Percentiles rank a stretch among this genome's conserved stretches.
Conservation (phyloP, 2,113 vertebrate species). For the Ochotona curzoniae region DNA sequence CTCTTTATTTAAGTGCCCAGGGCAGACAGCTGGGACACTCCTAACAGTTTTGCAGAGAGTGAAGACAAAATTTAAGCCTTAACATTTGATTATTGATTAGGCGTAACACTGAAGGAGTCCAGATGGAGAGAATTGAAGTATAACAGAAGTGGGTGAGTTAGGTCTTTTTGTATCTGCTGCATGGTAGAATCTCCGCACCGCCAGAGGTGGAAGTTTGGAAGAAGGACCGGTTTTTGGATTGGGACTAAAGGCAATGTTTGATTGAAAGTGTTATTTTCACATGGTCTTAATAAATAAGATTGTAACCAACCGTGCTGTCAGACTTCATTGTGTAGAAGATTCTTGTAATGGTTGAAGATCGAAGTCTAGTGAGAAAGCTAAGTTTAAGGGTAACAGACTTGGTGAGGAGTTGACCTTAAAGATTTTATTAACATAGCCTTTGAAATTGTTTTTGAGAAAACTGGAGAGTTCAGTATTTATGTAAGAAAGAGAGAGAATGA, state of each 20-base stretch:
- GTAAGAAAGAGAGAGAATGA: too few species aligned
- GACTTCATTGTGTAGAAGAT: background rate
- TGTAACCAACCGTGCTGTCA: background rate
- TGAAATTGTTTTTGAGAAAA: background rate
- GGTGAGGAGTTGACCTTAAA: background rate
- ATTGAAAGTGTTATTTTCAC: background rate
- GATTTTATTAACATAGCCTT: background rate
- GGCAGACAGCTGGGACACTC: background rate
- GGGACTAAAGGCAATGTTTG: background rate
- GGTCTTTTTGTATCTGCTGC: background rate
- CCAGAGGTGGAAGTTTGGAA: background rate
- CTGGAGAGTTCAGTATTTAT: background rate
- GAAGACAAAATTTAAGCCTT: constrained; percentile 27
- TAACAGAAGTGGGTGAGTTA: background rate
- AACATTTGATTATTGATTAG: constrained; percentile 23
- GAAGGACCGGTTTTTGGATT: background rate
- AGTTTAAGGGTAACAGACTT: background rate
- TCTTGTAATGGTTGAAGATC: background rate
- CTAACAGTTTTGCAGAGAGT: constrained; percentile 3
- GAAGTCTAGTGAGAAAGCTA: background rate
- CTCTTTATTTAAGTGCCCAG: constrained; percentile 2
- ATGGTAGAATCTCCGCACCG: background rate
- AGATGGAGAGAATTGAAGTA: background rate
- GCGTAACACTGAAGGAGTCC: background rate
- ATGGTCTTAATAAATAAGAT: background rate